Conservation (phyloP, 2,797 vertebrate genomes). For the Characodon lateralis region DNA sequence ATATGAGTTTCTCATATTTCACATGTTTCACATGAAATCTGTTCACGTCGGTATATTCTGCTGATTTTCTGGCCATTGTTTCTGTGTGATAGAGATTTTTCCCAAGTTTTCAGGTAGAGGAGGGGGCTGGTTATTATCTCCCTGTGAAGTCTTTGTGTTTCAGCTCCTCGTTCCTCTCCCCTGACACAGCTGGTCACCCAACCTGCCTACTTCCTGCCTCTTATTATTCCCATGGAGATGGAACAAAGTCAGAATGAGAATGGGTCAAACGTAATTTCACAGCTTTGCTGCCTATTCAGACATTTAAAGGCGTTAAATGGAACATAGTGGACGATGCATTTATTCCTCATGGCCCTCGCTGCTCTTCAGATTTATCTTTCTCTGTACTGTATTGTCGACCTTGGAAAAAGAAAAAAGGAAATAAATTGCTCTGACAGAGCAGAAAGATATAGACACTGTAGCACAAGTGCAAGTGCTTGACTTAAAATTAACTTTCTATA, state of each 20-base stretch:
- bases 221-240: constrained; percentile 37
- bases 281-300: constrained; percentile 38
- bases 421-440: constrained; percentile 34
- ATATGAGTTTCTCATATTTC: background rate
- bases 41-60: background rate
- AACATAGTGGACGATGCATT: constrained; percentile 51
- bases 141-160: background rate
- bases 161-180: background rate
- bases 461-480: constrained; percentile 14
- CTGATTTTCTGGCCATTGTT: constrained; percentile 1
- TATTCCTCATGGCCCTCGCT: constrained; percentile 40
- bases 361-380: constrained; percentile 38
- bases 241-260: constrained; percentile 49
- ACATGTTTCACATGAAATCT: background rate
- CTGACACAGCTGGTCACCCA: constrained; percentile 16
- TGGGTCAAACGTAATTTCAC: constrained; percentile 51
- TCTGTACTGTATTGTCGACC: constrained; percentile 32
- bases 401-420: constrained; percentile 33
- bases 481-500: constrained; percentile 33
- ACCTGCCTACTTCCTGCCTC: constrained; percentile 27
- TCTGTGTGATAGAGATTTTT: background rate
- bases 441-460: constrained; percentile 13
- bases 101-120: background rate
- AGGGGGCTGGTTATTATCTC: background rate
- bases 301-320: constrained; percentile 52